Evolutionary conservation across 30 jellyfish, hydroid and myxozoan species (phyloP).

Genomic region (Cassiopea andromeda): DNA sequence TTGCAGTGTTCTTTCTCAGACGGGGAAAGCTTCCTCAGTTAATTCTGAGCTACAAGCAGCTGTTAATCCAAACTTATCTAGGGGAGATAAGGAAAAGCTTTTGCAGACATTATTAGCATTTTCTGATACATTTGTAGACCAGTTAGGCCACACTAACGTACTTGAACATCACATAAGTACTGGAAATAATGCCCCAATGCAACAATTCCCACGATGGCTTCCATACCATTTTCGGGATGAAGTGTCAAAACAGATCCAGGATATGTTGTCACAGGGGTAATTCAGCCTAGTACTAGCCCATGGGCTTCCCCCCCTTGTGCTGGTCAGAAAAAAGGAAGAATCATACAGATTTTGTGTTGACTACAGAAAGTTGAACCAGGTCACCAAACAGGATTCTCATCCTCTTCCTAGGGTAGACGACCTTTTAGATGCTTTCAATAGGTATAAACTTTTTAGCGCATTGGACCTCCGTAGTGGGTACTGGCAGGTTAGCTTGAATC

Average conservation of each 20-base stretch:
- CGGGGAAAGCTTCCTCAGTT: constrained; percentile 4
- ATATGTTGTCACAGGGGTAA: constrained; percentile 21
- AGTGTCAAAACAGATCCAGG: not conserved
- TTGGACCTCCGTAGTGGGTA: constrained; percentile 52
- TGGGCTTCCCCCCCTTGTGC: constrained; percentile 39
- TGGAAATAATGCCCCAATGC: constrained; percentile 17
- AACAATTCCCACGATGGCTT: constrained; percentile 16
- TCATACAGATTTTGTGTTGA: constrained; percentile 48
- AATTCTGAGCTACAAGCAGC: constrained; percentile 11
- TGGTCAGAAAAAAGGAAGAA: constrained; percentile 44
- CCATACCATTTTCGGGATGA: constrained; percentile 12
- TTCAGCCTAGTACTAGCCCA: constrained; percentile 34
- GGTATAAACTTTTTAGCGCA: constrained; percentile 24
- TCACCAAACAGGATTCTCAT: constrained; percentile 62
- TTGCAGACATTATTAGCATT: constrained; percentile 10
- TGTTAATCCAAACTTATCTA: constrained; percentile 7
- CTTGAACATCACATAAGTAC: not conserved
- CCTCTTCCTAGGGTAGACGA: constrained; percentile 61
- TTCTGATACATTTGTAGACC: constrained; percentile 16
- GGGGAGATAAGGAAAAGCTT: constrained; percentile 1
- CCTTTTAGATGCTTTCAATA: constrained; percentile 13
- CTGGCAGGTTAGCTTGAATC: constrained; percentile 49
- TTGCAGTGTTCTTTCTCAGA: not conserved
- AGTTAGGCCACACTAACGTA: constrained; percentile 30
- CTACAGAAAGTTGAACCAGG: constrained; percentile 37